Conservation (phyloP, 2,797 vertebrate genomes). For the Adelosebastes latens region DNA sequence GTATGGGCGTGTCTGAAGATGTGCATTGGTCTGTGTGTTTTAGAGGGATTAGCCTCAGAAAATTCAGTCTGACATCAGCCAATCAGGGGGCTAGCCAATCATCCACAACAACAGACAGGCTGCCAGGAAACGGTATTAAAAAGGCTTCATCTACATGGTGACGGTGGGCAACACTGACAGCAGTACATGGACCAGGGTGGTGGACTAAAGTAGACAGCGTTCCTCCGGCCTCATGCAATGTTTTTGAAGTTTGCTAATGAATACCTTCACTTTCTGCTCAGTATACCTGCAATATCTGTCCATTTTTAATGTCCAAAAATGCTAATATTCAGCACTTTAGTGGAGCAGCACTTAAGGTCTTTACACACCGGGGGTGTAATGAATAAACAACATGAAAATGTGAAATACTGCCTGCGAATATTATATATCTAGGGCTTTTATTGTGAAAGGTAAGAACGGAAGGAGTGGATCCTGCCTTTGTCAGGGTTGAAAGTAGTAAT, state of each 20-base stretch:
- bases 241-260: background rate
- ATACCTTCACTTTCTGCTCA: background rate
- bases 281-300: background rate
- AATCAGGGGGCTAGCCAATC: conserved; percentile 61
- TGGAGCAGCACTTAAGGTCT: background rate
- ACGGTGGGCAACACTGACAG: background rate
- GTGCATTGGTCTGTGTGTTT: conserved; percentile 34
- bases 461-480: too few species aligned
- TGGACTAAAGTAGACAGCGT: background rate
- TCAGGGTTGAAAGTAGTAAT: too few species aligned
- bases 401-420: background rate
- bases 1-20: conserved; percentile 51
- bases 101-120: conserved; percentile 32
- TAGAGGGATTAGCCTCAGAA: conserved; percentile 62
- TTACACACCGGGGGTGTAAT: background rate
- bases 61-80: conserved; percentile 65
- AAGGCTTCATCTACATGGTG: conserved; percentile 15
- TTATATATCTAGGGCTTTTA: too few species aligned
- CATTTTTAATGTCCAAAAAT: background rate
- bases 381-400: background rate
- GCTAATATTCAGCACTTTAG: background rate
- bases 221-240: background rate
- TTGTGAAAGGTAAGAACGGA: too few species aligned
- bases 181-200: background rate
- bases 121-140: conserved; percentile 53